Conservation (phyloP, 2,888 invertebrate genomes). For the Notocelia uddmanniana region DNA sequence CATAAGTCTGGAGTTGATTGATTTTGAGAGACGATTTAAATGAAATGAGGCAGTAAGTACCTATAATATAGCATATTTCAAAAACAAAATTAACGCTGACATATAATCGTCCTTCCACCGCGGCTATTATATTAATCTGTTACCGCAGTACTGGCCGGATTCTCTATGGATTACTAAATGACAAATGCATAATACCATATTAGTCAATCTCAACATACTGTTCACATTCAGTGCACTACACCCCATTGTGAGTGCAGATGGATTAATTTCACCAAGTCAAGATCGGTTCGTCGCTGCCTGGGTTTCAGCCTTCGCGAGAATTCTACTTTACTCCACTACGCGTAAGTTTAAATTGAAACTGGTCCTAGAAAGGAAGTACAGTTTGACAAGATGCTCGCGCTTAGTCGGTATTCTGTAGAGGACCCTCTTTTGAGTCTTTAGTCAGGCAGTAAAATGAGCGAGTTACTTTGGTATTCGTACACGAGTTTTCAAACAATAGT, state of each 20-base stretch:
- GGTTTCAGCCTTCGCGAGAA: constrained; percentile 70
- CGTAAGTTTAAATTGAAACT: constrained; percentile 80
- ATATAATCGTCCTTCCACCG: too few species aligned
- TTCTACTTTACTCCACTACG: constrained; percentile 71
- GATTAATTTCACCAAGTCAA: constrained; percentile 80
- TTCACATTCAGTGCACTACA: constrained; percentile 12
- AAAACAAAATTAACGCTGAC: too few species aligned
- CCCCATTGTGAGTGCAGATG: constrained; percentile 71
- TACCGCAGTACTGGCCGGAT: too few species aligned
- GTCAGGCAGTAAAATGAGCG: constrained; percentile 13
- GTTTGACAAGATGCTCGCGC: constrained; percentile 76
- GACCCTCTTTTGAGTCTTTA: constrained; percentile 27
- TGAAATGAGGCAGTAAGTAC: too few species aligned
- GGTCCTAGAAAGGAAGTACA: constrained; percentile 67
- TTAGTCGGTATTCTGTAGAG: constrained; percentile 58
- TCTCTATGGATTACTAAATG: too few species aligned
- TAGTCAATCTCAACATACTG: constrained; percentile 13
- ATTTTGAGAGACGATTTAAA: neutral
- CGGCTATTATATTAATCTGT: too few species aligned
- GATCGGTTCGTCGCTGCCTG: constrained; percentile 71
- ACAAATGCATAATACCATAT: too few species aligned
- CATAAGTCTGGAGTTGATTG: neutral
- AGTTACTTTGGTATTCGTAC: constrained; percentile 22
- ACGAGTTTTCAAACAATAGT: neutral
- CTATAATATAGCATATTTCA: too few species aligned